Evolutionary conservation across 35 echinoderm and acorn worm genomes (phyloP), one percentile per base, ranked within the genome.

Genomic region (Ophioderma brevispina): DNA sequence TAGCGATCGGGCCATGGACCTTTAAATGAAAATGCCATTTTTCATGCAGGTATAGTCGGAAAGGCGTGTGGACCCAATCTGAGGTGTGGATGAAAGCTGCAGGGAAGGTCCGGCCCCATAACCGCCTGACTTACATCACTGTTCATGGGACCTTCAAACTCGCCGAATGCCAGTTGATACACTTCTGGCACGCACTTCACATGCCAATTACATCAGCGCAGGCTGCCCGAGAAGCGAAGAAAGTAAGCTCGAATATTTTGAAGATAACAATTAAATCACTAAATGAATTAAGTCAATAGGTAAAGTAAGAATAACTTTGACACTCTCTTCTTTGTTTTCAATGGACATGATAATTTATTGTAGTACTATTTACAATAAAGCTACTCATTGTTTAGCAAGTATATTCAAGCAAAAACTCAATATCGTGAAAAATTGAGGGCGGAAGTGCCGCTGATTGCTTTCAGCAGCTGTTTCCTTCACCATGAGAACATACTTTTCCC

Each of bases 161-260:
- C 33, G 90, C 90, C 17, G 89, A 95, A 76, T 92, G 89, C 81
- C 78, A 95, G 15, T 81, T 95, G n/a, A 2, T 95, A 0, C 56
- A 79, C 41, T 92, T 63, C 55, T 83, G 59, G 59, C 59, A 70
- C n/a, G 17, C 10, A 70, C 15, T 15, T 3, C 10, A 30, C 1
- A 70, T 70, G 5, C 21, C 36, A 56, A 90, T 64, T 37, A 25
- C 40, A 8, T 75, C 80, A 76, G 70, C 5, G 33, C 31, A 36
- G 55, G 40, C 63, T 81, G 40, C 23, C 34, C 83, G 33, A 39
- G 38, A 34, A 82, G 46, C 34, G 40, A 78, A 35, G 55, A 82
- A 33, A 40, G 80, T 32, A 37, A 23, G n/a, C 63, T 46, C 14
- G 37, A 21, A n/a, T 38, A 41, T 19, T 35, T 52, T 5, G 77